A percentile compares a stretch with the other conserved stretches of the same genome.
Conservation (phyloP, 2,797 vertebrate genomes). For the Thunnus albacares region DNA sequence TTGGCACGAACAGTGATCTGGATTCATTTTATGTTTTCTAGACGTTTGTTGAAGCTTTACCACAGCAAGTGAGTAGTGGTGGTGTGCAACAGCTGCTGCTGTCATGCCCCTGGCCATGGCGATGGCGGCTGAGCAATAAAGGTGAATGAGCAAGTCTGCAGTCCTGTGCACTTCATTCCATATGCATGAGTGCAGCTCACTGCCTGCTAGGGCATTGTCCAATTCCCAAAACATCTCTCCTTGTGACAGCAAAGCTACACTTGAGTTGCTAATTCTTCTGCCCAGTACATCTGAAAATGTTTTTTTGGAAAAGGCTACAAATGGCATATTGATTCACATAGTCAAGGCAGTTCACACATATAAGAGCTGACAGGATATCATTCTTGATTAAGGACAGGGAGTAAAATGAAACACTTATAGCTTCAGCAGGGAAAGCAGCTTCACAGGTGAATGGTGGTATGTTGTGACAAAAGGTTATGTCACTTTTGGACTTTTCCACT, state of each 20-base stretch:
- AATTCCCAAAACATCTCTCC: constrained; percentile 52
- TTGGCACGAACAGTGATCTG: not conserved
- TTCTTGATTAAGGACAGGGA: not conserved
- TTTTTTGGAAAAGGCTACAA: not conserved
- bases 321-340: constrained; percentile 2
- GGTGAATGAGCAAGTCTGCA: constrained; percentile 36
- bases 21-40: not conserved
- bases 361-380: constrained; percentile 29
- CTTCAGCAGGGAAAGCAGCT: not conserved
- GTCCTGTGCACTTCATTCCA: constrained; percentile 29
- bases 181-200: constrained; percentile 59
- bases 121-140: constrained; percentile 43
- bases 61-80: not conserved
- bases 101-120: constrained; percentile 30
- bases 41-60: not conserved
- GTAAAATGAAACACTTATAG: constrained; percentile 1
- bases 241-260: constrained; percentile 54
- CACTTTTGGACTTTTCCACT: not conserved
- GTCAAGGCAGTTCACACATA: constrained; percentile 16
- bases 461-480: constrained; percentile 7
- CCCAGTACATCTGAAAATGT: not conserved
- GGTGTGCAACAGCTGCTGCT: constrained; percentile 36
- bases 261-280: constrained; percentile 36
- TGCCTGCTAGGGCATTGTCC: constrained; percentile 29
- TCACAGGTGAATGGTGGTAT: not conserved